Evolutionary conservation across 2,113 vertebrate genomes (phyloP).

Genomic region (Porphyrio hochstetteri): DNA sequence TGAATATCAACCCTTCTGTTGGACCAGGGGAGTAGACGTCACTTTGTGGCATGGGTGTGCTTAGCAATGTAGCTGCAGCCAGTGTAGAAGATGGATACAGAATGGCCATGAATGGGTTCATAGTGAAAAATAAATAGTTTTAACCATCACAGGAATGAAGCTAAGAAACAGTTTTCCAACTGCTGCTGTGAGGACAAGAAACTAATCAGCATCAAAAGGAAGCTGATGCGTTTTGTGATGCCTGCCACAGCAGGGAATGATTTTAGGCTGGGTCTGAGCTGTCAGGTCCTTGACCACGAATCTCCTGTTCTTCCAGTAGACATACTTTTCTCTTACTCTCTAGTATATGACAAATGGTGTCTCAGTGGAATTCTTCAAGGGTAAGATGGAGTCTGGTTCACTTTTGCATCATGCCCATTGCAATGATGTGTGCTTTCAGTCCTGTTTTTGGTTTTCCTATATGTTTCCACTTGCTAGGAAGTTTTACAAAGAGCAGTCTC

Average conservation of each 20-base stretch:
- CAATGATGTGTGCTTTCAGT: not conserved
- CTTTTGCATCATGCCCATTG: not conserved
- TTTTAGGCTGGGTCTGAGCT: not conserved
- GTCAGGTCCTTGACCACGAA: not conserved
- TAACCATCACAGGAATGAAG: not conserved
- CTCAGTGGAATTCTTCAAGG: not conserved
- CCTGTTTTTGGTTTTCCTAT: not conserved
- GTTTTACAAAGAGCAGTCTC: not conserved
- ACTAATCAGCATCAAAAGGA: not conserved
- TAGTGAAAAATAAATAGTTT: not conserved
- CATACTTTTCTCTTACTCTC: not conserved
- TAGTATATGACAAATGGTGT: not conserved
- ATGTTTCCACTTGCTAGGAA: not conserved
- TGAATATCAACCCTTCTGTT: not conserved
- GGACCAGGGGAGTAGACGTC: not conserved
- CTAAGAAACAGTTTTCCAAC: not conserved
- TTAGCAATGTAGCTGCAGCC: not conserved
- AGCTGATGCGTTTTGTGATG: not conserved
- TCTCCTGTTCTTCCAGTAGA: not conserved
- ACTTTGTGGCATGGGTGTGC: not conserved
- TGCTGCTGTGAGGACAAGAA: not conserved
- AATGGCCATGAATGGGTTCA: not conserved
- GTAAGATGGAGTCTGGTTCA: not conserved
- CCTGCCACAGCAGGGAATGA: not conserved
- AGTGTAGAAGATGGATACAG: not conserved